phyloP scores from a whole-genome alignment of 2,888 invertebrate species.

The Acanthococcus lagerstroemiae region DNA sequence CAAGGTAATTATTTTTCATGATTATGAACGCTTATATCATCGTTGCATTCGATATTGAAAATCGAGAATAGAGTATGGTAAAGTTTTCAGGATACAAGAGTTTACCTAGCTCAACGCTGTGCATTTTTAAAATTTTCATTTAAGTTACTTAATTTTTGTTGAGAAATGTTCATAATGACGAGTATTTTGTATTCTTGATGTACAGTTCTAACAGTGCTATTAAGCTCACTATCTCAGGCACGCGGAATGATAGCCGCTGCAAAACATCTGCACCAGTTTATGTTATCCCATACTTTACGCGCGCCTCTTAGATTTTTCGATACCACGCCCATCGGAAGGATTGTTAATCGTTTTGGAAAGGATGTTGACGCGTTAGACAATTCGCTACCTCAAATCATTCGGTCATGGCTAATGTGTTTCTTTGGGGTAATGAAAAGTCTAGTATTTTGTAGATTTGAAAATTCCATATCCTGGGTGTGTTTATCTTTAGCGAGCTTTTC shows the following conservation, averaged over 20 bases:
- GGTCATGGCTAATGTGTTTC: conserved; percentile 50
- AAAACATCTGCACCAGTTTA: conserved; percentile 31
- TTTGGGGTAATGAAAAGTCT: conserved; percentile 34
- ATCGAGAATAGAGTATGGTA: too few species aligned
- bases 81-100: too few species aligned
- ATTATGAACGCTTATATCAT: too few species aligned
- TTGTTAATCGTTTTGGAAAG: conserved; percentile 44
- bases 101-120: too few species aligned
- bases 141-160: too few species aligned
- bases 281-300: conserved; percentile 45
- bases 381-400: conserved; percentile 48
- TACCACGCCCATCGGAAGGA: conserved; percentile 46
- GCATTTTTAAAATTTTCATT: too few species aligned
- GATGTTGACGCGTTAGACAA: conserved; percentile 63
- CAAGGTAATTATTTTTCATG: too few species aligned
- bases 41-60: too few species aligned
- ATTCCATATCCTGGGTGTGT: conserved; percentile 30
- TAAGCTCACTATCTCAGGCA: conserved; percentile 29
- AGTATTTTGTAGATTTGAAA: conserved; percentile 32
- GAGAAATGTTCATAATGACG: neutral
- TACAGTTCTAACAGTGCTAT: conserved; percentile 29
- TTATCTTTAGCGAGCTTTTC: neutral
- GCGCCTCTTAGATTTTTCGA: conserved; percentile 47
- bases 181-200: neutral
- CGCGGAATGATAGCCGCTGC: conserved; percentile 31